These are phyloP conservation scores for Formica aserva DNA, from an alignment of 2,888 invertebrate genomes.

Conservation along the genomic window DNA sequence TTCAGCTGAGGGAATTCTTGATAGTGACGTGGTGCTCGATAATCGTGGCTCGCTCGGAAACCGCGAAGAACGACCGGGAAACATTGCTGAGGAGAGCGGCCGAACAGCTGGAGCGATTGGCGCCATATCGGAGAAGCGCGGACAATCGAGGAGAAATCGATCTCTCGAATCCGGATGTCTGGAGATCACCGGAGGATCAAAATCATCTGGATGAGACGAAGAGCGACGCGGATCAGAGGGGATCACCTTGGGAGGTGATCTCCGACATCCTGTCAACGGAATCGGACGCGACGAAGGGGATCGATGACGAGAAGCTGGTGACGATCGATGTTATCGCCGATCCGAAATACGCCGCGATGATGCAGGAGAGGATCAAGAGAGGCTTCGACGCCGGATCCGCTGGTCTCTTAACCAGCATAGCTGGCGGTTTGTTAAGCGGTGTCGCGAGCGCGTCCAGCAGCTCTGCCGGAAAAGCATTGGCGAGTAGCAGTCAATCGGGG, in stretches of 20 bases:
- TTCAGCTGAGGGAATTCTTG: constrained; percentile 72
- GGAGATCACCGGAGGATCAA: not conserved
- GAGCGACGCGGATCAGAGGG: constrained; percentile 36
- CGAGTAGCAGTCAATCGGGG: constrained; percentile 34
- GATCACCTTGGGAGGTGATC: constrained; percentile 45
- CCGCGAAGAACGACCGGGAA: constrained; percentile 57
- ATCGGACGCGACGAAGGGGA: constrained; percentile 65
- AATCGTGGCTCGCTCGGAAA: constrained; percentile 67
- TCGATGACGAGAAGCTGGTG: constrained; percentile 67
- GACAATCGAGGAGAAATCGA: constrained; percentile 34
- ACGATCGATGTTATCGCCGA: constrained; percentile 74
- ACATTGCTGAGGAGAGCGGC: constrained; percentile 55
- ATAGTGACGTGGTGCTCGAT: constrained; percentile 70
- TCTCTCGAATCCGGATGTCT: constrained; percentile 25
- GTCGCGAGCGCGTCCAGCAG: constrained; percentile 80
- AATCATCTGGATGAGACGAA: constrained; percentile 25
- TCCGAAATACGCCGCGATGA: constrained; percentile 73
- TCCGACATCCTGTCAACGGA: constrained; percentile 63
- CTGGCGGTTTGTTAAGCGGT: constrained; percentile 81
- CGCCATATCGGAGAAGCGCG: constrained; percentile 74
- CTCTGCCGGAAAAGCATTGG: constrained; percentile 73
- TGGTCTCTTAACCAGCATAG: constrained; percentile 81
- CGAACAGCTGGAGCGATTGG: constrained; percentile 80
- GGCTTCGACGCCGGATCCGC: constrained; percentile 68
- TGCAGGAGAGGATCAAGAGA: constrained; percentile 80